Evolutionary conservation across 23 tunicate species (phyloP), one percentile per base, ranked within the genome.

Genomic region (Clavelina lepadiformis): DNA sequence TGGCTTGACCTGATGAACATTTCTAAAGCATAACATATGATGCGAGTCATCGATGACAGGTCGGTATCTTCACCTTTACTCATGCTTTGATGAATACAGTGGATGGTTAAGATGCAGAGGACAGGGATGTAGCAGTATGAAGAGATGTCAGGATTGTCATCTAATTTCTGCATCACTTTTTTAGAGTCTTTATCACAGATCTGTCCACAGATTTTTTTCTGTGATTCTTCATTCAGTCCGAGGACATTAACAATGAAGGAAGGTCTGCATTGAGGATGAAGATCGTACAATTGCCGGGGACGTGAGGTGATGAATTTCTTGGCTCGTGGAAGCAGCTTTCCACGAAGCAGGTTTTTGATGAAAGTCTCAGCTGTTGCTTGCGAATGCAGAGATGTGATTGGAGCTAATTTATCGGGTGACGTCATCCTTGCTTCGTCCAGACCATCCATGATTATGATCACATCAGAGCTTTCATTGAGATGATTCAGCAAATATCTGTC

Each of bases 361-460:
- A 52, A 52, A 52, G 20, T 52, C 24, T 52, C 58, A 8, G 58
- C 58, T 19, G 21, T 52, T 19, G n/a, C n/a, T n/a, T n/a, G n/a
- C n/a, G n/a, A n/a, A n/a, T n/a, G n/a, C n/a, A n/a, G n/a, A n/a
- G n/a, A n/a, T n/a, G n/a, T n/a, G n/a, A n/a, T n/a, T n/a, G n/a
- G n/a, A n/a, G n/a, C n/a, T n/a, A n/a, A n/a, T n/a, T n/a, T n/a
- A n/a, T n/a, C n/a, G n/a, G n/a, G n/a, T n/a, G n/a, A n/a, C n/a
- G n/a, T n/a, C n/a, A 58, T 28, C 38, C 8, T n/a, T 4, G 35
- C 35, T 58, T 58, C 65, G 35, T 58, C 65, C 38, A 58, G 31
- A 5, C 65, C 65, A 58, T 58, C 65, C 34, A 24, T 11, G n/a
- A 58, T 28, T 36, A 58, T 58, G 34, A 19, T 5, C 5, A 58